These are phyloP conservation scores for Perodicticus potto DNA, from an alignment of 2,797 vertebrate species.

Conservation along the genomic window DNA sequence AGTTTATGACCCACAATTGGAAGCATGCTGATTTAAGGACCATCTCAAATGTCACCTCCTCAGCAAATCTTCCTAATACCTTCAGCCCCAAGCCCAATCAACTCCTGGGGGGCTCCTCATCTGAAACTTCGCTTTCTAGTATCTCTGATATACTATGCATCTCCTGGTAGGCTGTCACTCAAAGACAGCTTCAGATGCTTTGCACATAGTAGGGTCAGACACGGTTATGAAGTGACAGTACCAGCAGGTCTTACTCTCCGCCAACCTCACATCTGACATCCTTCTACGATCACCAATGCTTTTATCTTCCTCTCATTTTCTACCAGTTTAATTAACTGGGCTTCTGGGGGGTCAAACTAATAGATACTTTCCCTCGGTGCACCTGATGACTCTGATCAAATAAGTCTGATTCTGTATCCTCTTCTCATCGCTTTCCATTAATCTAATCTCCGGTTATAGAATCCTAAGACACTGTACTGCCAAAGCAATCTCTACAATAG, in stretches of 20 bases:
- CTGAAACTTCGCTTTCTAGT: not conserved
- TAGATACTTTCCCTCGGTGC: not conserved
- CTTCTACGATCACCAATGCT: not conserved
- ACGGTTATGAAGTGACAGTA: not conserved
- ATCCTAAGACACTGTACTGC: not conserved
- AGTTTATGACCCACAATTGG: not conserved
- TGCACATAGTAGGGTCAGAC: not conserved
- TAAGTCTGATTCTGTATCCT: not conserved
- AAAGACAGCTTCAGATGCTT: not conserved
- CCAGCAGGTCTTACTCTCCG: not conserved
- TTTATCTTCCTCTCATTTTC: not conserved
- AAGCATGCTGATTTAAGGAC: not conserved
- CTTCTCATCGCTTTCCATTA: not conserved
- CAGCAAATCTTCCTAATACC: too few relatives aligned
- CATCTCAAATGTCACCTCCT: not conserved
- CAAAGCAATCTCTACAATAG: not conserved
- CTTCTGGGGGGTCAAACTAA: not conserved
- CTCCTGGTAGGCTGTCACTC: not conserved
- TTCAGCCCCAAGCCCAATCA: not conserved
- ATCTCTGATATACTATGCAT: fast-evolving
- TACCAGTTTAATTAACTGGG: not conserved
- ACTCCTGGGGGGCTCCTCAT: not conserved
- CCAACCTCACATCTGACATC: not conserved
- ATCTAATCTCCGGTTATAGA: not conserved
- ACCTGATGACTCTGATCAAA: not conserved